Base-by-base conservation (phyloP, 2,888 invertebrate genomes). In the Scaptomyza polygonia region DNA sequence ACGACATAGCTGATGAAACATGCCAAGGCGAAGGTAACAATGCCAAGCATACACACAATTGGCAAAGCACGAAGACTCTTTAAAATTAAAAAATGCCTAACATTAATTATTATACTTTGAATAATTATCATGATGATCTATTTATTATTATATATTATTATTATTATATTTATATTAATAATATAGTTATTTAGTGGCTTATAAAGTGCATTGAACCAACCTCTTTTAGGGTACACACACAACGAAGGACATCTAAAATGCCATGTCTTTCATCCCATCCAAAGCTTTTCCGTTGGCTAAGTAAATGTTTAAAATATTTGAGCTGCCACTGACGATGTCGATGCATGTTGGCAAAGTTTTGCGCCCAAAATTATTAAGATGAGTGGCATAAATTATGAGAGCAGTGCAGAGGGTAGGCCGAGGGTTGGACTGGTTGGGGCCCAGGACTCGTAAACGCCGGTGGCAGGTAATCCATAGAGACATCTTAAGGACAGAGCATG, bases 321-420 rank as follows among this genome's bases (percentile, higher is more conserved):
- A 64, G 70, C 56, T 85, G 79, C 69, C 56, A 36, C 51, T 52
- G 75, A 45, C 62, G 51, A 49, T 66, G 65, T 56, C 79, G 66
- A 67, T 66, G 51, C 62, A 72, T 61, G 87, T 70, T 73, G 73
- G 39, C 12, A 52, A 72, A 83, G 76, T 80, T 72, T 61, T 72
- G 73, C 72, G 88, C 66, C 86, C 82, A 72, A 87, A 87, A 86
- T 86, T 88, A 86, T 86, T 86, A 88, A 88, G 86, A 86, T 85
- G 88, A 88, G 85, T 87, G 83, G 88, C 86, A 86, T 87, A 86
- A 86, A 87, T 86, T 88, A 86, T 88, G 79, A 82, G 79, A 77
- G 75, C 67, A 69, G 74, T 40, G 65, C 54, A 64, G 54, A 52
- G 55, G 55, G 63, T 36, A 16, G 14, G 16, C 16, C 9, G 39